phyloP scores from a whole-genome alignment of 1,140 invertebrate genomes.

The Cryptotermes secundus region DNA sequence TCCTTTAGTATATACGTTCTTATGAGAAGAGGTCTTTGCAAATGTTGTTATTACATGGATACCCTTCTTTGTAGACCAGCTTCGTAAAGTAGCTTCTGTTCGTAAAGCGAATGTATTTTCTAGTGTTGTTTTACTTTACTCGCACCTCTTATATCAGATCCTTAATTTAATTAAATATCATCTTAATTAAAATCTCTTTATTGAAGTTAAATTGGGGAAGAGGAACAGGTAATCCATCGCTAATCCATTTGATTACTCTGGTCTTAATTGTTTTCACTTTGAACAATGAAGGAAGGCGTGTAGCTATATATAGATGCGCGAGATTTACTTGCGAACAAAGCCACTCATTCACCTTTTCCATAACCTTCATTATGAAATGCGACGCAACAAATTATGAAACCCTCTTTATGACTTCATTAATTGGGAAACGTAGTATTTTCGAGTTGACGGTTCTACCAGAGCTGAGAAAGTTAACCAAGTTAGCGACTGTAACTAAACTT shows the following conservation, averaged over 20 bases:
- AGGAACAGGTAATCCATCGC: not conserved
- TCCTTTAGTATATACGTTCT: no score
- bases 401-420: not conserved
- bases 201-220: conserved; percentile 4
- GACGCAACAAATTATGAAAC: not conserved
- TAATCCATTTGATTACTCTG: not conserved
- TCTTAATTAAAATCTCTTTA: not conserved
- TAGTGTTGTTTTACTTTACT: not conserved
- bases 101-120: not conserved
- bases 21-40: no score
- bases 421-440: not conserved
- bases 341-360: not conserved
- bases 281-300: not conserved
- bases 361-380: not conserved
- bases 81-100: no score
- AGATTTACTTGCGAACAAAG: not conserved
- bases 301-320: not conserved
- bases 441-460: not conserved
- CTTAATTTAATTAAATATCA: not conserved
- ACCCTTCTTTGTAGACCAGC: no score
- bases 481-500: not conserved
- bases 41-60: no score
- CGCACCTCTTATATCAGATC: not conserved
- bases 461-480: not conserved
- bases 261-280: not conserved